Base-by-base conservation (phyloP, 2,113 vertebrate genomes). In the Anser brachyrhynchus region DNA sequence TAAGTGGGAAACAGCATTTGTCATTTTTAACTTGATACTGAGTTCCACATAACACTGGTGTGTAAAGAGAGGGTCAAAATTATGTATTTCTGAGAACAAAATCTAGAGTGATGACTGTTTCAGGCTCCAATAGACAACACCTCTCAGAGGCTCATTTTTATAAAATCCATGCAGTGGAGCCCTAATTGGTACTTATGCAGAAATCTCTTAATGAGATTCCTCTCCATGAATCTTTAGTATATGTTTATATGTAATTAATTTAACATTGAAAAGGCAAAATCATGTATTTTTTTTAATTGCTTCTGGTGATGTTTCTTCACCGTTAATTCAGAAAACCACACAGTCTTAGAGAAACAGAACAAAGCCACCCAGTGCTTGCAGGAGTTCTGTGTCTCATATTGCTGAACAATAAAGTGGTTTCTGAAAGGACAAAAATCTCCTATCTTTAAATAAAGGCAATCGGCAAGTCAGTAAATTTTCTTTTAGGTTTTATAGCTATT, bases 401-500 rank as follows among this genome's bases (percentile, higher is more conserved):
- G n/a, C 15, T 92, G 73, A 91, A 69, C 81, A 83, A 76, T n/a
- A 20, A 19, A 90, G 13, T 29, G 15, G 33, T 75, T 93, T 84
- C 25, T 10, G 76, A 91, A 79, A 22, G 58, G 26, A 17, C 23
- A 67, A 84, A 86, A 67, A 54, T 16, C 28, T 59, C 23, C 23
- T 66, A 18, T 55, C 51, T 69, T 74, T 74, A 59, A 81, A 78
- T 71, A 89, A 91, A 82, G 12, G 10, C 39, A 90, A 7, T 59
- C 26, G n/a, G 31, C 87, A 83, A 74, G 19, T 71, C 41, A 78
- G 31, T 61, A 84, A n/a, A 65, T 31, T 85, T 79, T 44, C 58
- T 59, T 70, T 43, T 51, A 37, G 10, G 52, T 69, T 86, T 96
- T 91, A 90, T 55, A 61, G 58, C 16, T 96, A 41, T 90, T 75